These are phyloP conservation scores for Marisa cornuarietis DNA, from an alignment of 1,140 invertebrate species.

Conservation along the genomic window DNA sequence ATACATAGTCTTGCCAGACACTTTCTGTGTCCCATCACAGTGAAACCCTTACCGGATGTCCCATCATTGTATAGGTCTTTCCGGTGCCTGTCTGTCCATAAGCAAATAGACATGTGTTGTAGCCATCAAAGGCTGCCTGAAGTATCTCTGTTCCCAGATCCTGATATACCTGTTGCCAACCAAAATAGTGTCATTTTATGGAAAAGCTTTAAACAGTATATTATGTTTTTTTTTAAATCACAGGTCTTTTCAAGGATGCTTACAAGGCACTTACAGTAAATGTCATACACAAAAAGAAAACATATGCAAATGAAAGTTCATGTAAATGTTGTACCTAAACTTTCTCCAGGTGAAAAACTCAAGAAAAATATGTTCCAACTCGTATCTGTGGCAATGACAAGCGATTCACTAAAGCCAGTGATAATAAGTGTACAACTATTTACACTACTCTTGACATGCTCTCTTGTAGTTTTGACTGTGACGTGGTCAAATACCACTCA, in stretches of 20 bases:
- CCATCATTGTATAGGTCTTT: constrained; percentile 81
- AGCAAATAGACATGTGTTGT: constrained; percentile 95
- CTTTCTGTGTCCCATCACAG: too few species aligned
- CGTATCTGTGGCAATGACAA: too few species aligned
- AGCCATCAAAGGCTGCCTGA: constrained; percentile 81
- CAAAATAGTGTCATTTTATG: constrained; percentile 15
- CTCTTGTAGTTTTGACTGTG: too few species aligned
- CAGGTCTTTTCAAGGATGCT: background rate
- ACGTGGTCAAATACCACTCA: too few species aligned
- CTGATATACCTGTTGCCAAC: constrained; percentile 75
- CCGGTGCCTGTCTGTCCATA: constrained; percentile 96
- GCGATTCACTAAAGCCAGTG: too few species aligned
- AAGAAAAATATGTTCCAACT: too few species aligned
- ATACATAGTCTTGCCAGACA: too few species aligned
- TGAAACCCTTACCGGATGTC: constrained; percentile 31
- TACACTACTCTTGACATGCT: too few species aligned
- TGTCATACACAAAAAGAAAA: too few species aligned
- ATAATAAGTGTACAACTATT: too few species aligned
- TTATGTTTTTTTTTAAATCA: background rate
- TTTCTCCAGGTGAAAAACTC: too few species aligned
- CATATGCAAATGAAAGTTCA: background rate
- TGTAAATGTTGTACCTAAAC: background rate
- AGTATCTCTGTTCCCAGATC: constrained; percentile 90
- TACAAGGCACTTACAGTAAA: too few species aligned
- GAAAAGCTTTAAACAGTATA: background rate